Base-by-base conservation (phyloP, 2,888 invertebrate genomes). In the Brachyopa scutellaris region DNA sequence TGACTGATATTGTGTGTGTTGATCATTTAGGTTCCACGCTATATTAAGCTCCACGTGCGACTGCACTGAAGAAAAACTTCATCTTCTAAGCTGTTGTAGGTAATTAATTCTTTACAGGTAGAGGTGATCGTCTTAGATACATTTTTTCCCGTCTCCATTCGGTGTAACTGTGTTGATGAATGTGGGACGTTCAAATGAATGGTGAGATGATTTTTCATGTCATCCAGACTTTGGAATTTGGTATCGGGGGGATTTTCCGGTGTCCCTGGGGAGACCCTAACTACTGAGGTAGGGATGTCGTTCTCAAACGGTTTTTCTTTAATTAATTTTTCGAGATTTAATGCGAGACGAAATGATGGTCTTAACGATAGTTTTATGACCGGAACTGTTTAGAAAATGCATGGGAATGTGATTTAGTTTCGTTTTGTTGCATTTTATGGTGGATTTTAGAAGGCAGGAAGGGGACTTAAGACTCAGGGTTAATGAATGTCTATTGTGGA, bases 91-190 rank as follows among this genome's bases (percentile, higher is more conserved):
- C 59, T 59, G 53, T 36, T 47, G 78, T 29, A 51, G 59, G 59
- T 73, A 73, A 79, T 79, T 79, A 79, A 79, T 79, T 79, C 79
- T 21, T 33, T 53, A 47, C 78, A 79, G 72, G 73, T 73, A 40
- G 57, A 61, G 66, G 15, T 64, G 78, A 66, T 72, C 66, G 38
- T 59, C 49, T 31, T 61, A 38, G 49, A 61, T 57, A 42, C 17
- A 21, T 4, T 47, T 53, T 8, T 21, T 11, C 23, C 13, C 1
- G 19, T 5, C 2, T 29, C 2, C 3, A 47, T 45, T 23, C 42
- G 7, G 17, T 33, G 15, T 64, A 47, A 49, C 26, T 11, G 26
- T 8, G 45, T 31, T 70, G 70, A 72, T 78, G 72, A 59, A 72
- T 78, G 72, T 33, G 45, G 45, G 57, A 51, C 64, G 49, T 36